Conservation (phyloP, 1,140 invertebrate species). For the Drosophila pseudoananassae region DNA sequence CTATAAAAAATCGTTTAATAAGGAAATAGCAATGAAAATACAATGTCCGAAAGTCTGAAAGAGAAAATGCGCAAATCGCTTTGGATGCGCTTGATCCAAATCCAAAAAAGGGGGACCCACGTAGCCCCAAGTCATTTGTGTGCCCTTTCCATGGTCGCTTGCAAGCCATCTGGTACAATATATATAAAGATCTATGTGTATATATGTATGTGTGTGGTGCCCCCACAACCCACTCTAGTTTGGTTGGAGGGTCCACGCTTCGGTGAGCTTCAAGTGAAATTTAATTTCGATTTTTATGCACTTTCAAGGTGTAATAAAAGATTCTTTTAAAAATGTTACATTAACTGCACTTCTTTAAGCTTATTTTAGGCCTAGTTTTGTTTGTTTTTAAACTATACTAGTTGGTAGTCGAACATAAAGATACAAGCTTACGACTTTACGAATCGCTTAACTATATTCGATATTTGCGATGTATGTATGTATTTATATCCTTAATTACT, state of each 20-base stretch:
- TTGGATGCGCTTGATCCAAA: conserved; percentile 26
- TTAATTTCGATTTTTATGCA: conserved; percentile 59
- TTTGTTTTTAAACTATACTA: too few relatives aligned
- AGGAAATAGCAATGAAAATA: conserved; percentile 13
- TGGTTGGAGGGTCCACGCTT: conserved; percentile 38
- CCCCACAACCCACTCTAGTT: conserved; percentile 42
- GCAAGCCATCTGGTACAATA: conserved; percentile 33
- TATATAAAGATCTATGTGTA: neutral
- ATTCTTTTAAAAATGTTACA: neutral
- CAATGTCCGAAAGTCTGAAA: conserved; percentile 37
- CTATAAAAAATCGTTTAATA: conserved; percentile 30
- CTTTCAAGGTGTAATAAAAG: conserved; percentile 6
- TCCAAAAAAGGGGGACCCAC: conserved; percentile 22
- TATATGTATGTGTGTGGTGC: neutral
- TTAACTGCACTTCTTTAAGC: neutral
- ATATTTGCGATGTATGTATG: too few relatives aligned
- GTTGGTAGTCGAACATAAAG: too few relatives aligned
- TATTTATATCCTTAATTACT: too few relatives aligned
- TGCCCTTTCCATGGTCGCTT: conserved; percentile 12
- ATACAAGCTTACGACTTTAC: too few relatives aligned
- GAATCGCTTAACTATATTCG: too few relatives aligned
- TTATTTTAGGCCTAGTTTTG: too few relatives aligned
- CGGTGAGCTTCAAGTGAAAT: conserved; percentile 62
- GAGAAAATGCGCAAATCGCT: conserved; percentile 52
- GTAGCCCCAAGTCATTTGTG: conserved; percentile 23